Base-by-base conservation (phyloP, 2,113 vertebrate genomes). In the Microtus ochrogaster region DNA sequence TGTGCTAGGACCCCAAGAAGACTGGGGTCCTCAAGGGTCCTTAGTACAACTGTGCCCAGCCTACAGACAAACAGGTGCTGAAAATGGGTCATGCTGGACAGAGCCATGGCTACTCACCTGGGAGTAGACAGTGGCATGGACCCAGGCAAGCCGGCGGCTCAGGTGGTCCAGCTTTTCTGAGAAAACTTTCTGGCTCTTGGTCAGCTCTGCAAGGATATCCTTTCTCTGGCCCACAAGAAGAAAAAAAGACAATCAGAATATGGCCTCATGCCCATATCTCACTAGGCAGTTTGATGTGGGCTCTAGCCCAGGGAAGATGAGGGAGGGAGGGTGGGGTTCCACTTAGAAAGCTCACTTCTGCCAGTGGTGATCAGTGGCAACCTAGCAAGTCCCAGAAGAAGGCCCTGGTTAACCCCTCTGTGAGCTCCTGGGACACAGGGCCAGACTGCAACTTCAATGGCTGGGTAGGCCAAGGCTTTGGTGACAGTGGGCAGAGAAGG, bases 41-140 rank as follows among this genome's bases (percentile, higher is more conserved):
- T 49, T 13, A 26, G 83, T 68, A 6, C 68, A 39, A 28, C 44
- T 58, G 49, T 52, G 47, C 92, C 88, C 22, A 7, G 3, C 0
- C 39, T 36, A 4, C 9, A 36, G n/a, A 13, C 13, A 70, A 14
- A 11, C 52, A 19, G 4, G 13, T 22, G 28, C 7, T 2, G 65
- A 11, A 2, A 17, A 4, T 0, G 7, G 44, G 47, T 19, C 55
- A 66, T 0, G 0, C 39, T 8, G 21, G 79, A 28, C 28, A 10
- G 7, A 47, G 86, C 55, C 30, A 7, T 14, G 2, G 12, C 17
- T 0, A 26, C 97, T 91, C 98, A 99, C 99, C 99, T 99, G 99
- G 96, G 99, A 99, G 98, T 99, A 99, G 96, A 99, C 99, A n/a
- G 99, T 99, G 97, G 99, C 99, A 0, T 99, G 99, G 98, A 99